Conservation (phyloP, 2,113 vertebrate genomes). For the Pteronura brasiliensis region DNA sequence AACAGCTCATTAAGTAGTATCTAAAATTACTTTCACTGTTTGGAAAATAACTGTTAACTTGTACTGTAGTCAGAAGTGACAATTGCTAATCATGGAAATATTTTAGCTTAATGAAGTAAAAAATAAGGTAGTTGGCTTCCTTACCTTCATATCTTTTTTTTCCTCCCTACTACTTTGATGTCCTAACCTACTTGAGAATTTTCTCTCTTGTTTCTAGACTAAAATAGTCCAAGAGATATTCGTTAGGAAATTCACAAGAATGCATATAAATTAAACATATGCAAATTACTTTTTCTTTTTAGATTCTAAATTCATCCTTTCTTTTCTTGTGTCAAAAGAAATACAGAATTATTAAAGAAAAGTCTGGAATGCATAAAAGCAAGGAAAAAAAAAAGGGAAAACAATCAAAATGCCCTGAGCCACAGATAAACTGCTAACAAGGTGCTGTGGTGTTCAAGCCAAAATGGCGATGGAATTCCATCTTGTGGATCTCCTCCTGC, state of each 20-base stretch:
- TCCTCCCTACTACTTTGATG: not conserved
- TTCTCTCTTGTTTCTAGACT: conserved; percentile 15
- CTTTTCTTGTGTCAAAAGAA: not conserved
- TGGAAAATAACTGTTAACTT: conserved; percentile 31
- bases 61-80: not conserved
- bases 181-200: not conserved
- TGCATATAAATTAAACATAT: not conserved
- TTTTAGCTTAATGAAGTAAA: conserved; percentile 32
- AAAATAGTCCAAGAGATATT: conserved; percentile 6
- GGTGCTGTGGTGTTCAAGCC: too few relatives aligned
- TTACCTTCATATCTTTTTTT: not conserved
- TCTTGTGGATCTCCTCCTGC: not conserved
- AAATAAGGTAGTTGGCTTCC: not conserved
- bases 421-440: not conserved
- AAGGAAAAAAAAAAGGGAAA: not conserved
- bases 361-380: not conserved
- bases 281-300: not conserved
- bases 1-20: not conserved
- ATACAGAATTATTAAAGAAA: not conserved
- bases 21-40: not conserved
- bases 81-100: conserved; percentile 32
- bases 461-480: not conserved
- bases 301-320: not conserved
- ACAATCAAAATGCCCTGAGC: not conserved
- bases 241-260: not conserved